Conservation (phyloP, 1,140 invertebrate genomes). For the Anastrepha obliqua region DNA sequence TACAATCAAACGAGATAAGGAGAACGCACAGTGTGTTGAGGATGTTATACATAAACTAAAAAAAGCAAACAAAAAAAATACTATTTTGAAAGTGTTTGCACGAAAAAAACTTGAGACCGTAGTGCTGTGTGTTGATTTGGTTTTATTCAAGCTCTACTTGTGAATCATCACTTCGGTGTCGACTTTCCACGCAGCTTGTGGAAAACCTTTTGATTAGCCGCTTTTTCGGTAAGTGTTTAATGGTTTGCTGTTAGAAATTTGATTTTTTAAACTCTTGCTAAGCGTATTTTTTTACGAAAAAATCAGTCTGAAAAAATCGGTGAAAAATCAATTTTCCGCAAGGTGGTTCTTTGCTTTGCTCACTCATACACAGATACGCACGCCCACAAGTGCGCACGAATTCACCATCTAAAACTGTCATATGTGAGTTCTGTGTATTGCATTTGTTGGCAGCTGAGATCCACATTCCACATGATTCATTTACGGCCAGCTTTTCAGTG, state of each 20-base stretch:
- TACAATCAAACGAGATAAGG: background rate
- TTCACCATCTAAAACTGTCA: background rate
- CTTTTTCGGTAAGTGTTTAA: slow-evolving; percentile 8
- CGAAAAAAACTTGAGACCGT: background rate
- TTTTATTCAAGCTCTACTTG: background rate
- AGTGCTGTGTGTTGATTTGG: background rate
- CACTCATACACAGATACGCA: no score
- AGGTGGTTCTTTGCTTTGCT: background rate
- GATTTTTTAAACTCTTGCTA: background rate
- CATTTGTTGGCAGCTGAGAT: background rate
- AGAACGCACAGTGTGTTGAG: background rate
- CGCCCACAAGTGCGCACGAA: background rate
- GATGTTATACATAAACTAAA: background rate
- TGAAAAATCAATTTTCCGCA: slow-evolving; percentile 55
- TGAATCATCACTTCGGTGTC: background rate
- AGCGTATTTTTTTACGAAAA: background rate
- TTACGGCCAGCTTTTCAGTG: background rate
- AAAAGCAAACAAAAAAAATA: background rate
- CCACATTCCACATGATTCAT: slow-evolving; percentile 32
- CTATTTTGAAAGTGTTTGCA: background rate
- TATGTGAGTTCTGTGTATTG: background rate
- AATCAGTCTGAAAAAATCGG: background rate
- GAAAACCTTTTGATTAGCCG: background rate
- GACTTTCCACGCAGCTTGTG: background rate
- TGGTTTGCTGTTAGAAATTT: background rate